Conservation (phyloP, 2,797 vertebrate genomes). For the Champsocephalus esox region DNA sequence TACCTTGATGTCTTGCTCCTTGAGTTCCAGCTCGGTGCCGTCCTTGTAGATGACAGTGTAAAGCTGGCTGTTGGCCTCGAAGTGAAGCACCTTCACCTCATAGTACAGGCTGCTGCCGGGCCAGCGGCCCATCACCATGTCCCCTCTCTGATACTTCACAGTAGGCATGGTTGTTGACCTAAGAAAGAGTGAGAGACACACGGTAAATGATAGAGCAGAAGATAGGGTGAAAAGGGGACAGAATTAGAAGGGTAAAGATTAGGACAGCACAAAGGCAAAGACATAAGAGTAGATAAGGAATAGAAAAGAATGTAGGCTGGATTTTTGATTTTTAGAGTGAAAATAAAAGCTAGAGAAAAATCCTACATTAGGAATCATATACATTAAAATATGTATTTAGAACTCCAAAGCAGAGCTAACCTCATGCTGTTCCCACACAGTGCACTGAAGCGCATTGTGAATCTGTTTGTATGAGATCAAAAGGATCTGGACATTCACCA, state of each 20-base stretch:
- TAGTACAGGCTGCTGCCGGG: constrained; percentile 96
- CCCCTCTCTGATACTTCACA: constrained; percentile 88
- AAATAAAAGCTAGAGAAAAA: neutral
- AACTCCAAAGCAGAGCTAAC: neutral
- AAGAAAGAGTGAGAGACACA: constrained; percentile 1
- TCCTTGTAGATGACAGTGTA: constrained; percentile 97
- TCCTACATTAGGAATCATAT: neutral
- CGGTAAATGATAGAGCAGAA: neutral
- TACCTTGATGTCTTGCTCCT: constrained; percentile 92
- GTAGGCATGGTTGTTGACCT: constrained; percentile 87
- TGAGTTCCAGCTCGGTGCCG: constrained; percentile 94
- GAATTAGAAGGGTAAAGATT: neutral
- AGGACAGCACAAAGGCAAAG: neutral
- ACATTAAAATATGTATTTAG: neutral
- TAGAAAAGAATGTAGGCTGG: neutral
- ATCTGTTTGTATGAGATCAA: too few relatives aligned
- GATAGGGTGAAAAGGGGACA: neutral
- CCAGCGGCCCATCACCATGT: constrained; percentile 97
- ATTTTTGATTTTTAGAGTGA: neutral
- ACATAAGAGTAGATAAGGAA: neutral
- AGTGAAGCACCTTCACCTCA: constrained; percentile 90
- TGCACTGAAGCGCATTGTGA: too few relatives aligned
- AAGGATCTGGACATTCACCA: too few relatives aligned
- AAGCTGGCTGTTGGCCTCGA: constrained; percentile 84
- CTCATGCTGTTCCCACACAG: too few relatives aligned